phyloP scores from a whole-genome alignment of 1,140 invertebrate species.

The Tachypleus tridentatus region DNA sequence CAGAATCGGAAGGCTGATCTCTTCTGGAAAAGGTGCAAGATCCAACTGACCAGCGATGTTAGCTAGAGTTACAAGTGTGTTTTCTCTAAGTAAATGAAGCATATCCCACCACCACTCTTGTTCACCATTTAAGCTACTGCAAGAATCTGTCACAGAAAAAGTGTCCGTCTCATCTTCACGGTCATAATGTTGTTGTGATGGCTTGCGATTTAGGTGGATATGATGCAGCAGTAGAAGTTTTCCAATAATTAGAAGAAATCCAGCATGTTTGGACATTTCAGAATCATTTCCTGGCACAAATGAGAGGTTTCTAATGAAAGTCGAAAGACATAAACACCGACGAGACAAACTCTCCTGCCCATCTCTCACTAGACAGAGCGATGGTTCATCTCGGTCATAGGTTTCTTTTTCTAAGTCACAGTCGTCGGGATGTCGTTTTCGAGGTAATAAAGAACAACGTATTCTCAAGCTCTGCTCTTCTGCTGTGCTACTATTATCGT shows the following conservation, averaged over 20 bases:
- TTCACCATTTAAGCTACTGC: conserved; percentile 17
- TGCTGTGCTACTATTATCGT: too few species aligned
- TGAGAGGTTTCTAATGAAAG: conserved; percentile 82
- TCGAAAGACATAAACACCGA: conserved; percentile 80
- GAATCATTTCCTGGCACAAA: conserved; percentile 94
- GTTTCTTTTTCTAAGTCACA: conserved; percentile 79
- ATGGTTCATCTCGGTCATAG: conserved; percentile 80
- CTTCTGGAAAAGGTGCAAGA: conserved; percentile 68
- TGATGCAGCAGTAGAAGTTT: conserved; percentile 76
- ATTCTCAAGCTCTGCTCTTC: too few species aligned
- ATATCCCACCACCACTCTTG: conserved; percentile 88
- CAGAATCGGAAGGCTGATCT: conserved; percentile 77
- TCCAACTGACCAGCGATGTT: conserved; percentile 89
- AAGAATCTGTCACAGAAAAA: conserved; percentile 40
- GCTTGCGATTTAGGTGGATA: conserved; percentile 56
- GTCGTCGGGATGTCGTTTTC: too few species aligned
- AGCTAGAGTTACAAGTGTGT: conserved; percentile 80
- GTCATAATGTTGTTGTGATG: conserved; percentile 53
- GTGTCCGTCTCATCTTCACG: conserved; percentile 69
- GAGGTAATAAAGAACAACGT: too few species aligned
- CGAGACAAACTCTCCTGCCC: conserved; percentile 72
- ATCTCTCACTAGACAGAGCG: conserved; percentile 68
- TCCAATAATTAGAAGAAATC: conserved; percentile 75
- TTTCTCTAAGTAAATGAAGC: conserved; percentile 78
- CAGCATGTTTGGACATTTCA: conserved; percentile 76